phyloP scores from a whole-genome alignment of 2,888 invertebrate species.

The Plebejus melissa region DNA sequence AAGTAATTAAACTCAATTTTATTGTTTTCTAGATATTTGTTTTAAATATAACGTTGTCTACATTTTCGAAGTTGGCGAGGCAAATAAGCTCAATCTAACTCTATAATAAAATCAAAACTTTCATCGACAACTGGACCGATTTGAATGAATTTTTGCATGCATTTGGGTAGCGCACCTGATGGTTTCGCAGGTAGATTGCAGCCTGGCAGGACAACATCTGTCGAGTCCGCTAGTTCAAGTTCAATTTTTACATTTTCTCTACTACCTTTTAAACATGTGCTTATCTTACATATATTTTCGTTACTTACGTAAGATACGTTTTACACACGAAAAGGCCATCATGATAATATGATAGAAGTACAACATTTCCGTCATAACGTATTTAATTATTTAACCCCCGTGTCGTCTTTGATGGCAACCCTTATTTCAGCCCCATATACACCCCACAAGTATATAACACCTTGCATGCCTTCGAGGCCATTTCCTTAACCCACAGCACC shows the following conservation, averaged over 20 bases:
- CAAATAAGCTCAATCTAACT: not conserved
- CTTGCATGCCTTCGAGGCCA: conserved; percentile 36
- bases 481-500: conserved; percentile 36
- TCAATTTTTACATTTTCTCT: too few relatives aligned
- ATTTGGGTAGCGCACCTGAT: not conserved
- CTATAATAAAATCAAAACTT: not conserved
- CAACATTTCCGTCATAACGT: not conserved
- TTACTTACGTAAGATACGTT: too few relatives aligned
- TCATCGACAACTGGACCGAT: not conserved
- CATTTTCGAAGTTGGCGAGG: not conserved
- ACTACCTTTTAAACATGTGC: not conserved
- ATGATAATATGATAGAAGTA: not conserved
- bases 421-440: conserved; percentile 2
- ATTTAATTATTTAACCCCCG: conserved; percentile 6
- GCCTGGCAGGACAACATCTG: too few relatives aligned
- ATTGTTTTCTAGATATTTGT: not conserved
- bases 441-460: conserved; percentile 16
- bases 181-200: not conserved
- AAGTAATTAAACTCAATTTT: not conserved
- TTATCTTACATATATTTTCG: too few relatives aligned
- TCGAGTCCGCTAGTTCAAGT: too few relatives aligned
- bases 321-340: too few relatives aligned
- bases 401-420: not conserved
- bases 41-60: not conserved
- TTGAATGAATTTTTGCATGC: not conserved